Conservation (phyloP, 2,888 invertebrate genomes). For the Tridacna gigas region DNA sequence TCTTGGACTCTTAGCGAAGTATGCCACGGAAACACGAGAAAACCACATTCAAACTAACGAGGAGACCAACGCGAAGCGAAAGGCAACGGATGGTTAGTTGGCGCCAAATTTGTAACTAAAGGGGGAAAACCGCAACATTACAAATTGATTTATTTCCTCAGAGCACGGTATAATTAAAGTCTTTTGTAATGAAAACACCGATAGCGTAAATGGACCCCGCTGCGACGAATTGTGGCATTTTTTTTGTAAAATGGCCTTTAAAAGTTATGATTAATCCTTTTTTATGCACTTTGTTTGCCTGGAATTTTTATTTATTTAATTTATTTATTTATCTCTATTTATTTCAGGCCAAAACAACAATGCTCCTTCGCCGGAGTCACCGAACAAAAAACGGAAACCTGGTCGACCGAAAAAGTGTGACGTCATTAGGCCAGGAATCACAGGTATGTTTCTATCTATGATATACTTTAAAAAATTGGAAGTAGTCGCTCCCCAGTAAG, state of each 20-base stretch:
- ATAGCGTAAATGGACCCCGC: constrained; percentile 11
- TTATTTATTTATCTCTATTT: background rate
- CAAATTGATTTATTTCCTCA: constrained; percentile 15
- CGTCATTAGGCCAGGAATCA: constrained; percentile 73
- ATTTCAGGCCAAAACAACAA: background rate
- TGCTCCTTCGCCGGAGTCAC: constrained; percentile 68
- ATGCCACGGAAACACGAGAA: constrained; percentile 68
- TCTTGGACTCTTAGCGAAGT: constrained; percentile 75
- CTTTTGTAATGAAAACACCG: constrained; percentile 21
- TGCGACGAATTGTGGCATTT: background rate
- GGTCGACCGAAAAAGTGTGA: constrained; percentile 90
- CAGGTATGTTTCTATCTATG: constrained; percentile 67
- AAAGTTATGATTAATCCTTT: background rate
- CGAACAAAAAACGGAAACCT: constrained; percentile 91
- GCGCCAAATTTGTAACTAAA: constrained; percentile 21
- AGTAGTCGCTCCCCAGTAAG: too few relatives aligned
- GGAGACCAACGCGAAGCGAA: constrained; percentile 60
- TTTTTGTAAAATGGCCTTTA: too few relatives aligned
- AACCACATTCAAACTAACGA: constrained; percentile 27
- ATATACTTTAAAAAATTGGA: too few relatives aligned
- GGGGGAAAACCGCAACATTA: constrained; percentile 25
- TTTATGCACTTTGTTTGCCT: constrained; percentile 4
- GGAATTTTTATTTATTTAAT: background rate
- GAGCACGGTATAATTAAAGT: constrained; percentile 19
- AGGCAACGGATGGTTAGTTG: constrained; percentile 57